Evolutionary conservation across 2,888 invertebrate species (phyloP), one percentile per base, ranked within the genome.

Genomic region (Parnassius glacialis): DNA sequence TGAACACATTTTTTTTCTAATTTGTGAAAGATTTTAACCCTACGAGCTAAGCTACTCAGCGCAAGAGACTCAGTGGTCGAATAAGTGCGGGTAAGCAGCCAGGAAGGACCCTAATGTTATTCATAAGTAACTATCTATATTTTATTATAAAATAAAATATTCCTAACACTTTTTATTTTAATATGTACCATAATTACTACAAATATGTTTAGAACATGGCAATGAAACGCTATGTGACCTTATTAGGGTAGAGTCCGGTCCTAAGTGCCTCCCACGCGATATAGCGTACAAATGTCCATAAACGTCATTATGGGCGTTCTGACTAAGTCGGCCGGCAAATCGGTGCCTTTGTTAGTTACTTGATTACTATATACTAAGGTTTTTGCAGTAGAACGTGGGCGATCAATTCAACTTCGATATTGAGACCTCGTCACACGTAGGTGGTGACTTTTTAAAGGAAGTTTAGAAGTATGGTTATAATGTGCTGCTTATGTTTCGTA

Each of bases 351-450:
- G 88, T 87, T 83, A 83, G 83, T 81, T 70, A 74, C 70, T 79
- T 76, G 70, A 65, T 84, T 85, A 85, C 87, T 87, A 52, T 87
- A 52, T 54, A 86, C 84, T 82, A 79, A 78, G 78, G 79, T 82
- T 82, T 81, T 83, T 77, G 75, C 75, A 68, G 71, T 66, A 68
- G 64, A 72, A 70, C 68, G 90, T 90, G 83, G 90, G 90, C 85
- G 88, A 81, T 78, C 81, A 76, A 87, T 88, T 89, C 84, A 88
- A 85, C 89, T 89, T 87, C 86, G 83, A 87, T 87, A 80, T 81
- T 78, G 75, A 84, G 81, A 84, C 86, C 77, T 81, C 79, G 78
- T 75, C 71, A 81, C 71, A 81, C 77, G 88, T 90, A 85, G 88
- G 89, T 83, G 83, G 81, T 73, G 70, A 67, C 71, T 74, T 74